phyloP scores from a whole-genome alignment of 2,113 vertebrate genomes.

The Penelope pileata region DNA sequence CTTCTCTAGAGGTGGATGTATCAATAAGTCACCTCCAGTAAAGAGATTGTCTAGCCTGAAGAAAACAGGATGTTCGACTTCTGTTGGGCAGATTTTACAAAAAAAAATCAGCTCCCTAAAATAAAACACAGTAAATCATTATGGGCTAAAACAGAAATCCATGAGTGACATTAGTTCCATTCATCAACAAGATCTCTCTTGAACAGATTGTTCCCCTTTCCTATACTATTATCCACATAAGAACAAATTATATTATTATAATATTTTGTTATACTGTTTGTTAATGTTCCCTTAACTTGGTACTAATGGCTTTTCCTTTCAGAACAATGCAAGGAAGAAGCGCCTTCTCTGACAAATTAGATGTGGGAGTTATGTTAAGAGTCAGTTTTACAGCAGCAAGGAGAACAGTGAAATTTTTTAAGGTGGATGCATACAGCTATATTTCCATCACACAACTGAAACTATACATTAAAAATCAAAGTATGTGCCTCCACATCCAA shows the following conservation, averaged over 20 bases:
- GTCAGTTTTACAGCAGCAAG: not conserved
- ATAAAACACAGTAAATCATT: conserved; percentile 13
- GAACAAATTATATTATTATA: not conserved
- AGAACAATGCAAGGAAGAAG: conserved; percentile 31
- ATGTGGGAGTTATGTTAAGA: not conserved
- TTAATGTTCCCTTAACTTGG: not conserved
- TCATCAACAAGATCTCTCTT: conserved; percentile 2
- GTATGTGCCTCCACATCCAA: not conserved
- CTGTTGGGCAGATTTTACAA: not conserved
- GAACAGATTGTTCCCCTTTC: not conserved
- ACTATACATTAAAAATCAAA: not conserved
- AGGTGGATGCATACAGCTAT: not conserved
- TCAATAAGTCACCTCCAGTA: not conserved
- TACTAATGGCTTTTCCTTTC: not conserved
- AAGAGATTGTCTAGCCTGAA: not conserved
- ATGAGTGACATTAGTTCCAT: not conserved
- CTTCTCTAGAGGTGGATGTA: not conserved
- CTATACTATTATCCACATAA: not conserved
- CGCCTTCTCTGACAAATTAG: not conserved
- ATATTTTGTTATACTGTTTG: not conserved
- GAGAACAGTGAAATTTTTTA: not conserved
- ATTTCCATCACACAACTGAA: not conserved
- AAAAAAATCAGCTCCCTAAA: not conserved
- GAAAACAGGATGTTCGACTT: conserved; percentile 46
- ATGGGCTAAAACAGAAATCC: not conserved